Conservation (phyloP, 2,888 invertebrate genomes). For the Polyploca ridens region DNA sequence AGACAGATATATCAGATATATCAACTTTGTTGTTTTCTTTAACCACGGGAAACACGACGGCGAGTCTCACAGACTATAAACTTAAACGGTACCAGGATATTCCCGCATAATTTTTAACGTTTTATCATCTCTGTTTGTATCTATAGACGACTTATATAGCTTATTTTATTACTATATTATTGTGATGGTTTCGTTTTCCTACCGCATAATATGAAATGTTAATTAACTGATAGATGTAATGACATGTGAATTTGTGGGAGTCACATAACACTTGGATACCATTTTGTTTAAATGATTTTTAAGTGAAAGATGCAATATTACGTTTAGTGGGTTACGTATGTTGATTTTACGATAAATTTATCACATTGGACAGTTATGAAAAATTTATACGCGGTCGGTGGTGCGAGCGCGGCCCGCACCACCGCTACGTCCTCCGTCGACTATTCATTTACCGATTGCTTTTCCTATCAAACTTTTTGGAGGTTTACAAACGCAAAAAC, state of each 20-base stretch:
- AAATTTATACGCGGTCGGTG: slow-evolving; percentile 54
- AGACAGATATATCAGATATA: slow-evolving; percentile 72
- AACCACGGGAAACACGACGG: slow-evolving; percentile 29
- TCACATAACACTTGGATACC: slow-evolving; percentile 72
- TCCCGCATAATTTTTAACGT: slow-evolving; percentile 62
- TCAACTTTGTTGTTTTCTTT: slow-evolving; percentile 49
- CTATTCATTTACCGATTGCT: slow-evolving; percentile 67
- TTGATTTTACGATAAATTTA: slow-evolving; percentile 65
- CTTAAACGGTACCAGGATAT: slow-evolving; percentile 50
- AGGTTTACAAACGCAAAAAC: slow-evolving; percentile 77
- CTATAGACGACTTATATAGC: slow-evolving; percentile 77
- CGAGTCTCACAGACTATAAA: slow-evolving; percentile 77
- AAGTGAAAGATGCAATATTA: slow-evolving; percentile 70
- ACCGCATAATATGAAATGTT: slow-evolving; percentile 79
- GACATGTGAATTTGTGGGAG: slow-evolving; percentile 72
- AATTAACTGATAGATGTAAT: slow-evolving; percentile 75
- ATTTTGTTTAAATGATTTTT: slow-evolving; percentile 56
- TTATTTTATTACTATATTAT: slow-evolving; percentile 77
- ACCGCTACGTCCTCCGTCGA: slow-evolving; percentile 49
- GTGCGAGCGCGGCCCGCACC: slow-evolving; percentile 33
- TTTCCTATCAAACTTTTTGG: slow-evolving; percentile 84
- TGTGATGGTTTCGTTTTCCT: slow-evolving; percentile 83
- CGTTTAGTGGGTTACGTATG: slow-evolving; percentile 66
- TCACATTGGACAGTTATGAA: slow-evolving; percentile 75
- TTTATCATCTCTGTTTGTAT: slow-evolving; percentile 80